Percentiles rank a stretch among this genome's conserved stretches.
Conservation (phyloP, 2,888 invertebrate species). For the Eupithecia abbreviata region DNA sequence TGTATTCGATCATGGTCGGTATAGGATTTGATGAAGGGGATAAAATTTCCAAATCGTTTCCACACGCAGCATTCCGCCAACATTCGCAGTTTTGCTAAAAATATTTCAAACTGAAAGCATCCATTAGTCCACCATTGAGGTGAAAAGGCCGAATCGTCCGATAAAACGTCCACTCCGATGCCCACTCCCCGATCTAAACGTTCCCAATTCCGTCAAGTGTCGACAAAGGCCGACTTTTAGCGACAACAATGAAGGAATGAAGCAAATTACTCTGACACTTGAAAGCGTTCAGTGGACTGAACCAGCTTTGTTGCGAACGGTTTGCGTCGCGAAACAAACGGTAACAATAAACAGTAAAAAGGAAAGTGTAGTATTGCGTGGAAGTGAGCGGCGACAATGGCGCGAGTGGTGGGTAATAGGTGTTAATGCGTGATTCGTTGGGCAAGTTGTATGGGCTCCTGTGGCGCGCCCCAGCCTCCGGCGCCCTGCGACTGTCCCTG, state of each 20-base stretch:
- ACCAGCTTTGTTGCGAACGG: constrained; percentile 76
- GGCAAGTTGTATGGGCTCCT: constrained; percentile 66
- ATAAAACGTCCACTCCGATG: constrained; percentile 77
- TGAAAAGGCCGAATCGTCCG: constrained; percentile 45
- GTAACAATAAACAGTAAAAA: constrained; percentile 82
- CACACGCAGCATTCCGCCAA: constrained; percentile 18
- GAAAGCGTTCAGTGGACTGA: constrained; percentile 78
- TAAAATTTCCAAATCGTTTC: constrained; percentile 20
- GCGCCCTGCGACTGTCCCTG: constrained; percentile 31
- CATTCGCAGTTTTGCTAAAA: constrained; percentile 37
- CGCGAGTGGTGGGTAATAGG: constrained; percentile 66
- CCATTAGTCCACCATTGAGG: constrained; percentile 50
- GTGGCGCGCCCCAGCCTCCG: constrained; percentile 41
- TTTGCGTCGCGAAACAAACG: constrained; percentile 82
- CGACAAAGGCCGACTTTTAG: constrained; percentile 82
- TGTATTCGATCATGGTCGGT: not conserved
- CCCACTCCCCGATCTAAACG: constrained; percentile 80
- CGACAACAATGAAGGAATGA: constrained; percentile 79
- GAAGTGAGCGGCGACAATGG: constrained; percentile 70
- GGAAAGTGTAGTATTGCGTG: constrained; percentile 80
- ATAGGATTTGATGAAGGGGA: not conserved
- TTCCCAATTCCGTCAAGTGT: constrained; percentile 79
- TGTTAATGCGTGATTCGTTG: constrained; percentile 79
- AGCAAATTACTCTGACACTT: constrained; percentile 81
- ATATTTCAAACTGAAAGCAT: constrained; percentile 47